Evolutionary conservation across 1,140 invertebrate genomes (phyloP), one percentile per base, ranked within the genome.

Genomic region (Dinothrombium tinctorium): DNA sequence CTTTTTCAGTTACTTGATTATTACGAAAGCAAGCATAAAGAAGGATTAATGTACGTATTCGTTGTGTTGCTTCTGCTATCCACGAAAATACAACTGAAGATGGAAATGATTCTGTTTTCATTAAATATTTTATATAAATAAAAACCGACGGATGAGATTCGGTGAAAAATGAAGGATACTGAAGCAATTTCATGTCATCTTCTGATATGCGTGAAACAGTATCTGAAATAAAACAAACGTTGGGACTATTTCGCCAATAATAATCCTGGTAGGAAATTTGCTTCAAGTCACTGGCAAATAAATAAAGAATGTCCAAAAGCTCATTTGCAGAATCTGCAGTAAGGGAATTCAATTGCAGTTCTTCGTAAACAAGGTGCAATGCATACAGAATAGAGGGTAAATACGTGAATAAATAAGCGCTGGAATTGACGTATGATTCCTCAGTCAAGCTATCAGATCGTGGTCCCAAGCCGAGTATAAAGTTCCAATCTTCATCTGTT

Each of bases 281-380:
- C 38, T 69, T 65, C 37, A 92, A 64, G 29, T 49, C 46, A 21
- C 43, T 46, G 12, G 80, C 69, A 35, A 92, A 56, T 51, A 82
- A 76, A 53, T 74, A 69, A 8, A 90, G 57, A 29, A 87, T 67
- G 33, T 66, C 59, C 0, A 70, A 76, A 17, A 92, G 51, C 0
- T 71, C 61, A 33, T 67, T 63, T 37, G 81, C 57, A 46, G 73
- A 69, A 41, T 73, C 68, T 17, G 65, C 66, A 44, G 76, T 62
- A 2, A 78, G 59, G 1, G 67, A 63, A 52, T 81, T 76, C 25
- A 89, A 54, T 57, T 89, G 89, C 1, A 84, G 63, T 53, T 90
- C 65, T 65, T 90, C 84, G 56, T 89, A 90, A 0, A 86, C 60
- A 9, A 90, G 60, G 62, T 92, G 86, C 25, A 92, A 61, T 0